Percentiles rank a stretch among this genome's conserved stretches.
These are phyloP conservation scores for Arion vulgaris DNA, from an alignment of 1,140 invertebrate species.

Conservation along the genomic window DNA sequence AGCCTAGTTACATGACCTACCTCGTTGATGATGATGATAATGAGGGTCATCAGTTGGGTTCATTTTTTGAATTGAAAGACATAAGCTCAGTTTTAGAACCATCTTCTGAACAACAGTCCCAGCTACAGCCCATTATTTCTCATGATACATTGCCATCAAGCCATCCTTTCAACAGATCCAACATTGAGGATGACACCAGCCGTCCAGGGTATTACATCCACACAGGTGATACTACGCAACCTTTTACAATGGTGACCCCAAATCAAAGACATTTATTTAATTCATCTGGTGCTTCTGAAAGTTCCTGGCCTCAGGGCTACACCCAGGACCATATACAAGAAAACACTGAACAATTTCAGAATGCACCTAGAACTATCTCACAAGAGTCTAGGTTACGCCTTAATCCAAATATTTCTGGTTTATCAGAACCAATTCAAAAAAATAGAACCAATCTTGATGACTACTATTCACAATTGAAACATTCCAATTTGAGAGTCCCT, in stretches of 20 bases:
- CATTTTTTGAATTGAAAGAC: slow-evolving; percentile 54
- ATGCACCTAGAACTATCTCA: slow-evolving; percentile 52
- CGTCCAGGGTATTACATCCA: slow-evolving; percentile 25
- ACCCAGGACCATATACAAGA: slow-evolving; percentile 72
- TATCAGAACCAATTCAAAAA: neutral
- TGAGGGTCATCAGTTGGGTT: slow-evolving; percentile 7
- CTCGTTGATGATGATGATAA: slow-evolving; percentile 52
- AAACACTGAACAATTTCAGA: slow-evolving; percentile 70
- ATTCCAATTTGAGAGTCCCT: neutral
- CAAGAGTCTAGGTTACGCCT: neutral
- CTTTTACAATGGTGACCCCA: slow-evolving; percentile 27
- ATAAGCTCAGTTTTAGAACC: slow-evolving; percentile 67
- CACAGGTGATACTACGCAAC: neutral
- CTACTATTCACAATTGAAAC: neutral
- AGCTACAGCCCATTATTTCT: slow-evolving; percentile 4
- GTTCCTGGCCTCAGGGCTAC: slow-evolving; percentile 68
- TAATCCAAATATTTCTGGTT: neutral
- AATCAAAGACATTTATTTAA: slow-evolving; percentile 10
- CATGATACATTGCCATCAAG: slow-evolving; percentile 17
- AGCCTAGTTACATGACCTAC: slow-evolving; percentile 56
- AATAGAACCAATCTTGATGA: neutral
- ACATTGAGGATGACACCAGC: slow-evolving; percentile 16
- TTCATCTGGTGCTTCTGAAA: slow-evolving; percentile 53
- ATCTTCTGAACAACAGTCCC: slow-evolving; percentile 41
- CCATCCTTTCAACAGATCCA: neutral